Base-by-base conservation (phyloP, 2,113 vertebrate species). In the Pogona vitticeps region DNA sequence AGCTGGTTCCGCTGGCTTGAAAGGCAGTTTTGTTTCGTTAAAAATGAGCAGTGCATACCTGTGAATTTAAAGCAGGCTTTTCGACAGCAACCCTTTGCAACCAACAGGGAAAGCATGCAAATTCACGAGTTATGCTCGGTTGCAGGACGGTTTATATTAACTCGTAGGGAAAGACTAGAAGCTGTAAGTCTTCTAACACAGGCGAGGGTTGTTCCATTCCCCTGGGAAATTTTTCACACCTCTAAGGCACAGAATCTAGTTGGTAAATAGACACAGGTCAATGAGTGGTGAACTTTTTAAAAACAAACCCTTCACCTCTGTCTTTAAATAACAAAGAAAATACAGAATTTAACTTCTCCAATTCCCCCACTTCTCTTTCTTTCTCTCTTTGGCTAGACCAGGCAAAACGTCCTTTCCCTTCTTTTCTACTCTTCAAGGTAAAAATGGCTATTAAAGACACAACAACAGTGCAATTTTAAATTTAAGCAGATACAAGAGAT, bases 1-100 rank as follows among this genome's bases (percentile, higher is more conserved):
- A 91, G 85, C 88, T 58, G 58, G 85, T 89, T 86, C 78, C 88
- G 86, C 58, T 15, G 84, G 85, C 38, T n/a, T 89, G 0, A 81
- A 0, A 90, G 1, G 1, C 0, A 1, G 82, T 46, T 46, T 85
- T 85, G 68, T 80, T 20, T 68, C 7, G 1, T 82, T 73, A 73
- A 61, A 52, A 89, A 84, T 68, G 58, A 42, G 36, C 40, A 18
- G 38, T 52, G 42, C 6, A 14, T 81, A 81, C 70, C 85, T 81
- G 78, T 81, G 78, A 65, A 75, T 65, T 46, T 81, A 33, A 79
- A 86, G 58, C 4, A 4, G 52, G 31, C 15, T 81, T 31, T 86
- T 81, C 75, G 75, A 63, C 75, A n/a, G 18, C 36, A 61, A 5
- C 38, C 40, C 18, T 17, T 33, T 42, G 15, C 65, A 38, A 40